These are phyloP conservation scores for Polypterus senegalus DNA, from an alignment of 2,113 vertebrate genomes.

Conservation along the genomic window DNA sequence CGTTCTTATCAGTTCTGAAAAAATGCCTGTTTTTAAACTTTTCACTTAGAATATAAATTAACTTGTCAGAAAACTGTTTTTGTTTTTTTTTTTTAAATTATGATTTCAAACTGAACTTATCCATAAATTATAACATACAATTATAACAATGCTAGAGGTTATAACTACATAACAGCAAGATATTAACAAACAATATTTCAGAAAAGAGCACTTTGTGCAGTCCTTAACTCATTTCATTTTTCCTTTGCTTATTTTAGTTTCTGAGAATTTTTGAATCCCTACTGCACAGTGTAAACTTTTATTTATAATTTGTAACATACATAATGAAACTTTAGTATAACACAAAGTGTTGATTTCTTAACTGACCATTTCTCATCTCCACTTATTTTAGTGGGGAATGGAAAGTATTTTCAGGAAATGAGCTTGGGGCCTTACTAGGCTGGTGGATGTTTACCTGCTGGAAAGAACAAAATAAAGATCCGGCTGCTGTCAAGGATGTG, in stretches of 20 bases:
- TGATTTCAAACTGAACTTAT: too few species aligned
- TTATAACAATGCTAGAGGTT: too few species aligned
- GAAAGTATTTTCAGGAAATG: constrained; percentile 89
- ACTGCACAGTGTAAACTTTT: background rate
- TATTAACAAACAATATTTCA: too few species aligned
- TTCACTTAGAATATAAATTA: too few species aligned
- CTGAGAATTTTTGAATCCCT: background rate
- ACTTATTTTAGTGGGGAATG: constrained; percentile 62
- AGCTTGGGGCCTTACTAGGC: constrained; percentile 80
- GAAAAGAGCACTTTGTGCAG: too few species aligned
- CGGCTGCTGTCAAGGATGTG: constrained; percentile 54
- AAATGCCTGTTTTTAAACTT: too few species aligned
- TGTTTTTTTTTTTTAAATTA: too few species aligned
- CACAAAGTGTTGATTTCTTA: constrained; percentile 5
- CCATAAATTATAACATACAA: too few species aligned
- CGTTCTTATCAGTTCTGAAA: too few species aligned
- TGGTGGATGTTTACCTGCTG: constrained; percentile 93
- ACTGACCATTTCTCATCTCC: background rate
- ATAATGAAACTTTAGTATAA: background rate
- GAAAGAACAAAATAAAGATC: constrained; percentile 59
- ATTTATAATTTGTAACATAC: background rate
- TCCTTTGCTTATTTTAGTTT: background rate
- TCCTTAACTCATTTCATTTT: too few species aligned
- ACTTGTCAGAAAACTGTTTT: too few species aligned
- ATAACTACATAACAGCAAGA: too few species aligned